A percentile compares a stretch with the other conserved stretches of the same genome.
Evolutionary conservation across 2,888 invertebrate species (phyloP).

Genomic region (Hofmannophila pseudospretella): DNA sequence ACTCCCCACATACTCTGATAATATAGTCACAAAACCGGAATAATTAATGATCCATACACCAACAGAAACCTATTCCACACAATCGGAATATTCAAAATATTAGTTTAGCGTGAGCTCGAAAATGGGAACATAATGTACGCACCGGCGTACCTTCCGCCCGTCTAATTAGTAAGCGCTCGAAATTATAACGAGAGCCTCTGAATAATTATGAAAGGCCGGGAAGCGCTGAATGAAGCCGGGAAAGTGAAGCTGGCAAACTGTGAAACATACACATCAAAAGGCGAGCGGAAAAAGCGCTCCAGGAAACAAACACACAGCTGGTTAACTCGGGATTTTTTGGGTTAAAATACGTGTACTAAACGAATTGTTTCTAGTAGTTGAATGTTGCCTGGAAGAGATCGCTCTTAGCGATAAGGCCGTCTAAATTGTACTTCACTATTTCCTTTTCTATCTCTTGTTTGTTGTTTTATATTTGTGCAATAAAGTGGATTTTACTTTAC

Average conservation of each 20-base stretch:
- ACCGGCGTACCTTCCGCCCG: constrained; percentile 16
- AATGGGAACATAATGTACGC: constrained; percentile 22
- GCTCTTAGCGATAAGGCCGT: no score
- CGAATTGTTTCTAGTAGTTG: no score
- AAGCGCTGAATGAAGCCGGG: constrained; percentile 20
- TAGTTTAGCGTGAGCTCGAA: constrained; percentile 17
- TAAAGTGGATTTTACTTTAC: no score
- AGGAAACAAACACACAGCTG: background rate
- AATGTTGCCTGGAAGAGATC: no score
- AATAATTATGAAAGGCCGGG: constrained; percentile 45
- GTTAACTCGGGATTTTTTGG: no score
- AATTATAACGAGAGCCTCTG: constrained; percentile 40
- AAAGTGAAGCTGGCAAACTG: constrained; percentile 26
- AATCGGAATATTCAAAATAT: constrained; percentile 14
- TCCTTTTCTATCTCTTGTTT: no score
- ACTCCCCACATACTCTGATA: constrained; percentile 1
- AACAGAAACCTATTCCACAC: constrained; percentile 2
- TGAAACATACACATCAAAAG: constrained; percentile 32
- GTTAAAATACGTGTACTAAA: no score
- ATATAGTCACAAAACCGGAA: constrained; percentile 4
- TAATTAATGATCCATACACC: constrained; percentile 9
- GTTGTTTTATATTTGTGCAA: no score
- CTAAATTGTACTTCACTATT: no score
- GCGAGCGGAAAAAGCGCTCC: constrained; percentile 16
- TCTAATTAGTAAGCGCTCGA: constrained; percentile 31